Conservation (phyloP, 2,888 invertebrate species). For the Campopleginae sp. region DNA sequence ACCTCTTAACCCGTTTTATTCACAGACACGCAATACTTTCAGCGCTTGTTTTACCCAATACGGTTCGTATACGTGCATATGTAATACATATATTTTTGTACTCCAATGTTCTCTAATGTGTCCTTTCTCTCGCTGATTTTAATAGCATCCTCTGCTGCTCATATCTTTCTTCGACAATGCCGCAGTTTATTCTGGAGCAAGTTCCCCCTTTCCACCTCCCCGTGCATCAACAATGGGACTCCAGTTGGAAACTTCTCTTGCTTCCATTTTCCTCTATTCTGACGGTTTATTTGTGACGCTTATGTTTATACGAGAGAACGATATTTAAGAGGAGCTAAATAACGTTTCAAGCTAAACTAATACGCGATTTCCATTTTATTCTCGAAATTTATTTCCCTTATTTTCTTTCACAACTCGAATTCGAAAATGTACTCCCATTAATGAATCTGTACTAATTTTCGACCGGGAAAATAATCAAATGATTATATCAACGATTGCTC, state of each 20-base stretch:
- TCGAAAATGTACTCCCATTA: background rate
- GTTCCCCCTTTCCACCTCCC: background rate
- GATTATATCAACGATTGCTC: background rate
- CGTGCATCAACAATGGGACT: constrained; percentile 2
- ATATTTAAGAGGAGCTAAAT: background rate
- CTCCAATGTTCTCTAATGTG: constrained; percentile 10
- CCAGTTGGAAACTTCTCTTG: background rate
- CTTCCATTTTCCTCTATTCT: background rate
- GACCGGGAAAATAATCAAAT: background rate
- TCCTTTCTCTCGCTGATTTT: constrained; percentile 38
- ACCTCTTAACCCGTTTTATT: background rate
- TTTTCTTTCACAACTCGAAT: background rate
- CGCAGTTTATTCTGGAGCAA: constrained; percentile 60
- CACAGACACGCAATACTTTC: background rate
- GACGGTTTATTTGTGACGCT: background rate
- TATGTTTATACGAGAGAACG: constrained; percentile 3
- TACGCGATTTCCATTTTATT: background rate
- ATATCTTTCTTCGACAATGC: constrained; percentile 54
- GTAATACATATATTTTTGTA: constrained; percentile 1
- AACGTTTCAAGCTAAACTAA: background rate
- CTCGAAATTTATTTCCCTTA: background rate
- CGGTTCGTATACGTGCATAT: background rate
- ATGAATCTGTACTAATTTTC: background rate
- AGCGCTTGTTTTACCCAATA: constrained; percentile 28
- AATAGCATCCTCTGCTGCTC: constrained; percentile 30